phyloP scores from a whole-genome alignment of 2,888 invertebrate species.

The Drosophila longiperda region DNA sequence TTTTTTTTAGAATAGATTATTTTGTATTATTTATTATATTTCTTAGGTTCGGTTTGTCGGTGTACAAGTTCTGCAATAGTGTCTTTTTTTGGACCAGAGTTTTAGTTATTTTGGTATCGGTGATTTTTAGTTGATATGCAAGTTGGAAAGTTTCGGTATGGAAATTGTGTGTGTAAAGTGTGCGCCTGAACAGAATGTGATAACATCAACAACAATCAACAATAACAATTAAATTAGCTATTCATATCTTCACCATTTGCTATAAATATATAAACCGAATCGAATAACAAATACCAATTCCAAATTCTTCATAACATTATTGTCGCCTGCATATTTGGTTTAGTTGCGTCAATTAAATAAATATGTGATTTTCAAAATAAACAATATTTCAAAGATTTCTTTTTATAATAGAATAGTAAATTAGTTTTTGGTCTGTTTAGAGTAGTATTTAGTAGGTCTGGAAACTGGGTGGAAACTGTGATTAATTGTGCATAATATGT shows the following conservation, averaged over 20 bases:
- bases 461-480: slow-evolving; percentile 21
- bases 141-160: background rate
- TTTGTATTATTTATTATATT: slow-evolving; percentile 10
- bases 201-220: slow-evolving; percentile 66
- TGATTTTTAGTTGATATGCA: slow-evolving; percentile 33
- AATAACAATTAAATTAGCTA: slow-evolving; percentile 59
- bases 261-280: slow-evolving; percentile 52
- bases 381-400: slow-evolving; percentile 19
- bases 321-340: slow-evolving; percentile 65
- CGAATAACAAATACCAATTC: slow-evolving; percentile 65
- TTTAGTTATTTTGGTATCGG: slow-evolving; percentile 10
- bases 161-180: slow-evolving; percentile 4
- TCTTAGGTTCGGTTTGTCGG: slow-evolving; percentile 49
- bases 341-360: slow-evolving; percentile 38
- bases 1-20: slow-evolving; percentile 44
- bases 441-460: slow-evolving; percentile 4
- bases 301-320: slow-evolving; percentile 65
- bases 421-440: slow-evolving; percentile 15
- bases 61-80: slow-evolving; percentile 70
- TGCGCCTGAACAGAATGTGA: slow-evolving; percentile 22
- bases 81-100: slow-evolving; percentile 57
- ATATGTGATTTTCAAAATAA: slow-evolving; percentile 42
- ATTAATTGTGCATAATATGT: slow-evolving; percentile 38
- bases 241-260: slow-evolving; percentile 36
- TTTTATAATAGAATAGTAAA: slow-evolving; percentile 14